Evolutionary conservation across 2,888 invertebrate genomes (phyloP).

Genomic region (Deilephila porcellus): DNA sequence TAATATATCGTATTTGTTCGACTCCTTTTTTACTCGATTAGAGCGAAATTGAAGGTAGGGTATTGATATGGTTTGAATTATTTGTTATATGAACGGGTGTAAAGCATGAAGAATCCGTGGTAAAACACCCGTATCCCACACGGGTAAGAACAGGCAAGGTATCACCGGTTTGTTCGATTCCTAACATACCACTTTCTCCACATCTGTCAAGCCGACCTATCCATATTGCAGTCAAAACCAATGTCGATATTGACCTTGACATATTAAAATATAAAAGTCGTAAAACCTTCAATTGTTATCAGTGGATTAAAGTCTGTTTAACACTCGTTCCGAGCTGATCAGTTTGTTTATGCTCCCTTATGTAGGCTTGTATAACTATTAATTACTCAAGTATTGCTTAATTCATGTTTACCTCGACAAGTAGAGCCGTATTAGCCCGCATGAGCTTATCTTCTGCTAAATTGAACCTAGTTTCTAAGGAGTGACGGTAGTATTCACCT

Average conservation of each 20-base stretch:
- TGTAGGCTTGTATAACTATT: slow-evolving; percentile 17
- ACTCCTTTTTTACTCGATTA: no score
- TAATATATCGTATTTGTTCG: no score
- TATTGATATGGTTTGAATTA: no score
- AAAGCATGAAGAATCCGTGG: no score
- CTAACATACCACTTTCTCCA: no score
- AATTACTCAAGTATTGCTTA: slow-evolving; percentile 20
- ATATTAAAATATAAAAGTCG: not conserved
- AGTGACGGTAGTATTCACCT: slow-evolving; percentile 6
- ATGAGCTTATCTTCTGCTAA: not conserved
- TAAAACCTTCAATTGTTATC: not conserved
- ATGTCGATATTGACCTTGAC: not conserved
- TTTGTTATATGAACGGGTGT: no score
- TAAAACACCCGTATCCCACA: no score
- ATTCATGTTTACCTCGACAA: slow-evolving; percentile 20
- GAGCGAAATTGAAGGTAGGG: no score
- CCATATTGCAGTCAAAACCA: not conserved
- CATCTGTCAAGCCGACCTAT: no score
- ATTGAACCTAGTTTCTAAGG: not conserved
- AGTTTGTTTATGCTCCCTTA: not conserved
- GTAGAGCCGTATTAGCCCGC: slow-evolving; percentile 21
- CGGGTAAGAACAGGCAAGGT: no score
- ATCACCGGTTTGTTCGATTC: no score
- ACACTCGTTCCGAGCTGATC: not conserved
- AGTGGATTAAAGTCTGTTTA: not conserved